Base-by-base conservation (phyloP, 2,888 invertebrate species). In the Hirtodrosophila trivittata region DNA sequence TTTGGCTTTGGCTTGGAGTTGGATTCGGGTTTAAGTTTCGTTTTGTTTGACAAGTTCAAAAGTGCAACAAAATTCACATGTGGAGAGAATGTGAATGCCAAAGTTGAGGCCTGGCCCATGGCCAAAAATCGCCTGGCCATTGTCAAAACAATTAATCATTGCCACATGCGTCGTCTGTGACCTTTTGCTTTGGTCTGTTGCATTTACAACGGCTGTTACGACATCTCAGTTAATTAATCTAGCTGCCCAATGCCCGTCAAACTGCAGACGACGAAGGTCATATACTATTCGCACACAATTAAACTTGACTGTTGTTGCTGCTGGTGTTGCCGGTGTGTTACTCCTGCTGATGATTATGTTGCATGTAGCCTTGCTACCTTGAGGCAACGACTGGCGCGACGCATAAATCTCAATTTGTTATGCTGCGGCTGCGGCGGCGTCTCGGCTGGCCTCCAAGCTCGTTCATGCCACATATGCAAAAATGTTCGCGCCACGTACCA, bases 381-480 rank as follows among this genome's bases (percentile, higher is more conserved):
- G 62, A 33, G 39, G 26, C 54, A 16, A 4, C 18, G 14, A 21
- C 33, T 45, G 67, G 26, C 64, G 39, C 51, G 74, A 55, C 75
- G 84, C 86, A 86, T 80, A 84, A 86, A 86, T 86, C 81, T 80
- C 86, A 84, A 86, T 80, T 86, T 75, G 70, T 81, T 69, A 64
- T 56, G 55, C 63, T 45, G 28, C 12, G 7, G 10, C 14, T 1
- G 35, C 35, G 5, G 2, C 9, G 28, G 35, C 35, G 5, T 2
- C 9, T 1, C 32, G 18, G 16, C 10, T 18, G 18, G 35, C 14
- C 55, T 55, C 25, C 39, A 32, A 18, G 5, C 7, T 2, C 10
- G 9, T 5, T 33, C 13, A 30, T 46, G 35, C 28, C 47, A 56
- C 71, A 75, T 70, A 71, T 75, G 86, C 68, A 80, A 72, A 77